Evolutionary conservation across 2,113 vertebrate species (phyloP), one percentile per base, ranked within the genome.

Genomic region (Holacanthus passer): DNA sequence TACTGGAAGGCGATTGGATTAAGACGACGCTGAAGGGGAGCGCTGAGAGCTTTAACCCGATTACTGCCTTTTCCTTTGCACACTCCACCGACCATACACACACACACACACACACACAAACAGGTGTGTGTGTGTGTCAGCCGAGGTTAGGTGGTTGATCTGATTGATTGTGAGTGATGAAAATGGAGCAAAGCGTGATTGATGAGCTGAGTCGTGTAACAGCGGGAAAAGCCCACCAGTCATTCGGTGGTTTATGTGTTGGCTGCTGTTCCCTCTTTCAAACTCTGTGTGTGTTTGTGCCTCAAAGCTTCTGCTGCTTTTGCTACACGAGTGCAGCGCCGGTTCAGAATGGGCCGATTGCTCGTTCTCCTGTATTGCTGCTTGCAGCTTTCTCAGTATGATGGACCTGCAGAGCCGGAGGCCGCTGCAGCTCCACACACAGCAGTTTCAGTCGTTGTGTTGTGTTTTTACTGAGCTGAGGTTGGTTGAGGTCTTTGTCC

Each of bases 1-100:
- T 80, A 86, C 86, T 77, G 64, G 65, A 84, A 80, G 77, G 73
- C 0, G 77, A 91, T 90, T 92, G 90, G 91, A 92, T 93, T 89
- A 92, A 68, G 56, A 64, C 64, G 53, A 79, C 68, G 64, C 59
- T 31, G 74, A 45, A 82, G 70, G 73, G 43, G 63, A 68, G 79
- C 14, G 84, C 74, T 84, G 80, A 86, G 79, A 84, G 84, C 37
- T 90, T 88, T 86, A 93, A 90, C 90, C 85, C 19, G 64, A 87
- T 88, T 88, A 88, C 75, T 85, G 82, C 37, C 65, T 64, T 84
- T 77, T 50, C 43, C 43, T 67, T 27, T 67, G 63, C 63, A 48
- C 60, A 24, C 65, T 11, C 19, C 6, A 9, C 39, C 52, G 50
- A 19, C 17, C 43, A 14, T 7, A 20, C 35, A 70, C 68, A 77